phyloP scores from a whole-genome alignment of 2,797 vertebrate genomes.

The Lepidocolaptes lacrymiger region DNA sequence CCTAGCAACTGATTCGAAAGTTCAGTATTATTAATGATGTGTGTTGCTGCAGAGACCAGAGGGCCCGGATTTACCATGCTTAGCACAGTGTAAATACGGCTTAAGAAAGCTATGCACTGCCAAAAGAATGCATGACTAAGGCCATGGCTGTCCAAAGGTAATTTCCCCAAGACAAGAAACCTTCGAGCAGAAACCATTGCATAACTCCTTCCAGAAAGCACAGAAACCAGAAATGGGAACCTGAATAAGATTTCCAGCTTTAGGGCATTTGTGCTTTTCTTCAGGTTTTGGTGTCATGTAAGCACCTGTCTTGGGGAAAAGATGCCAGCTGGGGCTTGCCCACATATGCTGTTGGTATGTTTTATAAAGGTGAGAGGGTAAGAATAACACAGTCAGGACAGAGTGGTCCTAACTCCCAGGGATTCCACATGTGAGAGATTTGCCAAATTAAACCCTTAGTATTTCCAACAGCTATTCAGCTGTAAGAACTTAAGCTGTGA shows the following conservation, averaged over 20 bases:
- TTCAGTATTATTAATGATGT: neutral
- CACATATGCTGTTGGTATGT: neutral
- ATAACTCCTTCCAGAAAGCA: neutral
- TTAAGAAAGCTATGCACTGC: neutral
- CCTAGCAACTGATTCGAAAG: neutral
- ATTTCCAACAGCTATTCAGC: conserved; percentile 5
- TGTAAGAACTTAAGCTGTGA: neutral
- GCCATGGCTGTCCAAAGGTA: neutral
- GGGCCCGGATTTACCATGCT: neutral
- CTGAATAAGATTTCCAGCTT: neutral
- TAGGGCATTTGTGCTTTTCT: neutral
- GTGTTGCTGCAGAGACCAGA: neutral
- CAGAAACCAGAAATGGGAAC: neutral
- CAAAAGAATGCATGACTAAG: neutral
- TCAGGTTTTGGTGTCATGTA: neutral
- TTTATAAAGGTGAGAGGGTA: neutral
- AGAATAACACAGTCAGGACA: neutral
- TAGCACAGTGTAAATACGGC: neutral
- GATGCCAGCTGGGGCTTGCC: neutral
- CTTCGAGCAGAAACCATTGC: neutral
- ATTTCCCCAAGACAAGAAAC: neutral
- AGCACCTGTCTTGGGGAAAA: neutral
- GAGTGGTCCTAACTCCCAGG: neutral
- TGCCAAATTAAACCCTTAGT: neutral
- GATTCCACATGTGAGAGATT: neutral